Percentiles rank a stretch among this genome's conserved stretches.
phyloP scores from a whole-genome alignment of 2,797 vertebrate species.

The Muraenolepis orangiensis region DNA sequence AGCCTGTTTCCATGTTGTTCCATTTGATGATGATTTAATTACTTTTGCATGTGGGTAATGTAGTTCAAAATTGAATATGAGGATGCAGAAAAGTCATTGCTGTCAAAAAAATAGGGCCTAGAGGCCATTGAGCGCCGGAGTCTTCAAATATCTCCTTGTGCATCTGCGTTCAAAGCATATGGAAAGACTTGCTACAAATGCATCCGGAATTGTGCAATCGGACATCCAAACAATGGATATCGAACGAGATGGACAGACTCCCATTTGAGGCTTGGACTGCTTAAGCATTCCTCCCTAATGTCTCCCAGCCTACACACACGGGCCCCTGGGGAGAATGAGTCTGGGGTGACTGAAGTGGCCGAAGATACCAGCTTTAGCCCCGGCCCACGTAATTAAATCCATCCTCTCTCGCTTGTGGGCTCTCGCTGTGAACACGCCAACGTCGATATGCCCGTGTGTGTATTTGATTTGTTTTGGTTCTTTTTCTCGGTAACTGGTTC shows the following conservation, averaged over 20 bases:
- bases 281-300: background rate
- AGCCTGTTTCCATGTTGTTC: no score
- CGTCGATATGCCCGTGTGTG: constrained; percentile 8
- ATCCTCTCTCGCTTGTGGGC: background rate
- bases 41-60: background rate
- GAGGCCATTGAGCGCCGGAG: background rate
- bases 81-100: background rate
- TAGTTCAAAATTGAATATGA: background rate
- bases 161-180: background rate
- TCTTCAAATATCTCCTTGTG: background rate
- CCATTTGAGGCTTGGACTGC: background rate
- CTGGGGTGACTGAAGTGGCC: constrained; percentile 11
- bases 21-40: background rate
- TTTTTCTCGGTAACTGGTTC: constrained; percentile 19
- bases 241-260: background rate
- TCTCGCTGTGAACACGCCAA: constrained; percentile 8
- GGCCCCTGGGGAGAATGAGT: background rate
- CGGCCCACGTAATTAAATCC: constrained; percentile 2
- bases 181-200: background rate
- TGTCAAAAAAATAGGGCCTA: background rate
- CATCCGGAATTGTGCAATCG: background rate
- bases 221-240: background rate
- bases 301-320: constrained; percentile 10
- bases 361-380: constrained; percentile 13
- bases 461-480: constrained; percentile 33